These are phyloP conservation scores for Apodemia hepburni DNA, from an alignment of 2,888 invertebrate species.

Conservation along the genomic window DNA sequence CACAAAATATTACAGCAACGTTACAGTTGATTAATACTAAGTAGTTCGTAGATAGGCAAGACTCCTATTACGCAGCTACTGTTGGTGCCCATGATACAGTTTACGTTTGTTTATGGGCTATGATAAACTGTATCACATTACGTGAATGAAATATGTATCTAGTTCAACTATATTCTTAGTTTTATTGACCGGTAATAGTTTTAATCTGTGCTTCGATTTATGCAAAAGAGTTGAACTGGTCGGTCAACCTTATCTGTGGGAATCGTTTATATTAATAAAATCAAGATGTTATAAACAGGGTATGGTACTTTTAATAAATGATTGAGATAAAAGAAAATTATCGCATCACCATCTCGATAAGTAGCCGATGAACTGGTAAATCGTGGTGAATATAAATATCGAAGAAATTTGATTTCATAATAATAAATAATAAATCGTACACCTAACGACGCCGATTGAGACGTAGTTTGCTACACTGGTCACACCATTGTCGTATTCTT, in stretches of 20 bases:
- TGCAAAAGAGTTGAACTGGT: neutral
- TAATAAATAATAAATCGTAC: no score
- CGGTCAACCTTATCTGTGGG: neutral
- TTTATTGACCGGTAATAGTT: neutral
- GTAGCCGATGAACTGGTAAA: no score
- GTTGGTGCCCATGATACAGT: neutral
- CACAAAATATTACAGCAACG: no score
- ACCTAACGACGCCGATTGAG: no score
- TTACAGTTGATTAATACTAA: neutral
- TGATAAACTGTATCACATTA: neutral
- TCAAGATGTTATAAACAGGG: neutral
- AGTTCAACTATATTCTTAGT: neutral
- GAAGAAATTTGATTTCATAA: no score
- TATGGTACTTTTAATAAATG: neutral
- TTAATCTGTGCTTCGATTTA: neutral
- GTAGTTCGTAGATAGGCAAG: neutral
- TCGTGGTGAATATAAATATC: no score
- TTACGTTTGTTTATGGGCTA: neutral
- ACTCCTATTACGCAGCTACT: neutral
- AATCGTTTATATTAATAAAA: neutral
- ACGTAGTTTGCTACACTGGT: no score
- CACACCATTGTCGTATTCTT: no score
- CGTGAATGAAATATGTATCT: neutral
- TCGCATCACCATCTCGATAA: no score
- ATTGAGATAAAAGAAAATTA: neutral